These are phyloP conservation scores for Orthosia gothica DNA, from an alignment of 2,888 invertebrate genomes.

Conservation along the genomic window DNA sequence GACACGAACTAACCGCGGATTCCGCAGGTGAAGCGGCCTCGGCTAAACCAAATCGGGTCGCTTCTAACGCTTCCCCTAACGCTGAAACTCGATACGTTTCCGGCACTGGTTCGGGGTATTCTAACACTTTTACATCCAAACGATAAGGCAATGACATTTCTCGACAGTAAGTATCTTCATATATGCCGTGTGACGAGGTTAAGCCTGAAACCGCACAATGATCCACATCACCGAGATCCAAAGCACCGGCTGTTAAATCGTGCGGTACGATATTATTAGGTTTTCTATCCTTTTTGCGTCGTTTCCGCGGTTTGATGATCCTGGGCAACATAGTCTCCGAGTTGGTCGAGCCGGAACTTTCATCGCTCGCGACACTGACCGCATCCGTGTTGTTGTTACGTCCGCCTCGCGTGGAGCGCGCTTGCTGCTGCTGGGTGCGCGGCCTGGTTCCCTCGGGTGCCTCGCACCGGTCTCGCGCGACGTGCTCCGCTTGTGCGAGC, in stretches of 20 bases:
- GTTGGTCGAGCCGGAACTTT: conserved; percentile 93
- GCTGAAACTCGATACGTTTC: conserved; percentile 89
- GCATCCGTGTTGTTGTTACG: conserved; percentile 92
- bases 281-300: conserved; percentile 97
- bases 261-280: conserved; percentile 91
- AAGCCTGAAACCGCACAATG: conserved; percentile 86
- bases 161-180: conserved; percentile 89
- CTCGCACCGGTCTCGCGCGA: conserved; percentile 83
- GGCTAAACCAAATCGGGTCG: conserved; percentile 86
- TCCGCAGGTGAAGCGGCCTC: conserved; percentile 88
- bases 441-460: conserved; percentile 84
- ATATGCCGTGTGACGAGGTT: conserved; percentile 81
- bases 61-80: conserved; percentile 90
- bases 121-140: conserved; percentile 86
- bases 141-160: conserved; percentile 90
- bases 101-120: conserved; percentile 84
- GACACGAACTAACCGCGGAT: conserved; percentile 91
- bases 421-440: conserved; percentile 86
- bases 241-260: conserved; percentile 82
- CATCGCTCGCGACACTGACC: conserved; percentile 95
- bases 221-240: conserved; percentile 88
- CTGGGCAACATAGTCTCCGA: conserved; percentile 96
- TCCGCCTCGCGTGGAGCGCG: conserved; percentile 85
- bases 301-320: conserved; percentile 97
- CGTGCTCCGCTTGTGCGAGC: conserved; percentile 79